Conservation (phyloP, 2,113 vertebrate species). For the Scomber colias region DNA sequence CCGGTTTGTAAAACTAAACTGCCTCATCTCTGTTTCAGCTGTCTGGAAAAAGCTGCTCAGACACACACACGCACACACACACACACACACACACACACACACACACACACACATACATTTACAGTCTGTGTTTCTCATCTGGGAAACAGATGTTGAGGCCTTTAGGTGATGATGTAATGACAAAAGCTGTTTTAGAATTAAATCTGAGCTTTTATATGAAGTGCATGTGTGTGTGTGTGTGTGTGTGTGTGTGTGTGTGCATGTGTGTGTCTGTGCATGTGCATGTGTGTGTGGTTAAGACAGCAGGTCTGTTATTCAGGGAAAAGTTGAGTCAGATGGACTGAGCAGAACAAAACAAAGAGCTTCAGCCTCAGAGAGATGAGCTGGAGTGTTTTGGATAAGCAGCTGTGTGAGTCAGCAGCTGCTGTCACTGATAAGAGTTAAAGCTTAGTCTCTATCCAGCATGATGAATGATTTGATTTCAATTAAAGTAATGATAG, state of each 20-base stretch:
- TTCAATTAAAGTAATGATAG: too few species aligned
- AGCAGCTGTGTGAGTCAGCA: background rate
- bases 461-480: too few species aligned
- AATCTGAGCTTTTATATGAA: conserved; percentile 3
- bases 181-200: conserved; percentile 14
- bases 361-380: background rate
- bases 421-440: too few species aligned
- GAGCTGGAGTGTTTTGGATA: background rate
- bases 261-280: too few species aligned
- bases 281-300: background rate
- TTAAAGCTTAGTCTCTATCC: too few species aligned
- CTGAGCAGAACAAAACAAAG: conserved; percentile 32
- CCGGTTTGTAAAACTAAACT: background rate
- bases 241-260: background rate
- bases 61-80: conserved; percentile 18
- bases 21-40: conserved; percentile 30
- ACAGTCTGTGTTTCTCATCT: conserved; percentile 24
- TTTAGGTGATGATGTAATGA: conserved; percentile 31
- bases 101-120: background rate
- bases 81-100: background rate
- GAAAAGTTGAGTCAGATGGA: conserved; percentile 43
- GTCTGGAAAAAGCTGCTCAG: conserved; percentile 38
- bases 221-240: background rate
- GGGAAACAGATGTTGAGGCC: conserved; percentile 54
- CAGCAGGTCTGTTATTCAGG: conserved; percentile 21